Base-by-base conservation (phyloP, 2,797 vertebrate species). In the Acanthurus tractus region DNA sequence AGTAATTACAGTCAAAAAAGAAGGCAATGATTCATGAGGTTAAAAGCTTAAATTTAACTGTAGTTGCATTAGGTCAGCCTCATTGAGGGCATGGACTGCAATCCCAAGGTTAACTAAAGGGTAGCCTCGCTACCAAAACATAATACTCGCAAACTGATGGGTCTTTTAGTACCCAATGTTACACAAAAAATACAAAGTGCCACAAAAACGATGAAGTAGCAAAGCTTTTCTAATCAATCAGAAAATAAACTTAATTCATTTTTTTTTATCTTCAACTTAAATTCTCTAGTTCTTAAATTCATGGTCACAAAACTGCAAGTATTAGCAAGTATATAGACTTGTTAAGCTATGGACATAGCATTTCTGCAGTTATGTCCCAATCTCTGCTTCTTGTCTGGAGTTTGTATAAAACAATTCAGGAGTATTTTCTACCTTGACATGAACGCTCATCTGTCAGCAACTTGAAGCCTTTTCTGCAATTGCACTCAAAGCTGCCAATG, bases 401-500 rank as follows among this genome's bases (percentile, higher is more conserved):
- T 52, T 50, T 29, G 4, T 42, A 23, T 20, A 13, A 57, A 75
- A 44, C 17, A 52, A 45, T 46, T 50, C n/a, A 52, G 40, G 14
- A 53, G 12, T 1, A 10, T 13, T 62, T 34, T 66, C 29, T 96
- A 98, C 98, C 98, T 96, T 99, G 98, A 93, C 98, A 99, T 14
- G 97, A 97, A 40, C 96, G 97, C 89, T 99, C 98, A 74, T 99
- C 97, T 59, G 97, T 97, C 92, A 99, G 96, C 88, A 99, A 94
- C 93, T 99, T 99, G 94, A 97, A 99, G 86, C 98, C 98, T 89
- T 97, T 98, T 77, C 88, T 96, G 93, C 98, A 99, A 95, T 96
- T 97, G 93, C 98, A 99, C 88, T 99, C 98, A 77, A 98, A 99
- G 94, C 97, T 99, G 88, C 98, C 98, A 49, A 99, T 95, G 22